Percentiles rank a stretch among this genome's conserved stretches.
Evolutionary conservation across 2,888 invertebrate species (phyloP).

Genomic region (Cerastis leucographa): DNA sequence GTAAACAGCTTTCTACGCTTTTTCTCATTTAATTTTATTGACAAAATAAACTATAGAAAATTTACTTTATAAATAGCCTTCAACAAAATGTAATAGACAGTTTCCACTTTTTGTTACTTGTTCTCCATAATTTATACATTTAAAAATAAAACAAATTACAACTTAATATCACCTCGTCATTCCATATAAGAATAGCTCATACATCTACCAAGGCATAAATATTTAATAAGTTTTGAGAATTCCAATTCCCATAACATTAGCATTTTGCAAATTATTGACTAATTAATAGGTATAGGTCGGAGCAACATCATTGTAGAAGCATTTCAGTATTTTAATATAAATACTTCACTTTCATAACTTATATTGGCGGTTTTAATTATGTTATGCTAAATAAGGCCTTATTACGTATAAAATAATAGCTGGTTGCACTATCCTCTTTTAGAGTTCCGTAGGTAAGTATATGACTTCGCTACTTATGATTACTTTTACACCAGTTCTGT

Average conservation of each 20-base stretch:
- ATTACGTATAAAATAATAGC: constrained; percentile 34
- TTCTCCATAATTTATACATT: constrained; percentile 10
- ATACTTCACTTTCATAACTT: constrained; percentile 38
- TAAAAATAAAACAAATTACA: constrained; percentile 44
- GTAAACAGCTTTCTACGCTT: not conserved
- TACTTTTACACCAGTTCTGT: not conserved
- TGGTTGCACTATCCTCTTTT: constrained; percentile 24
- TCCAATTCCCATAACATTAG: constrained; percentile 50
- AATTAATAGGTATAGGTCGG: constrained; percentile 55
- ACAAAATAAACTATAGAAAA: not conserved
- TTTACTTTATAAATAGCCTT: not conserved
- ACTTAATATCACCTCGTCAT: constrained; percentile 32
- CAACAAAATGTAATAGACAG: not conserved
- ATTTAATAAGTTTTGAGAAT: constrained; percentile 56
- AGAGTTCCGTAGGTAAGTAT: constrained; percentile 19
- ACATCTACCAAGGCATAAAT: constrained; percentile 38
- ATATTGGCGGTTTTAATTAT: constrained; percentile 41
- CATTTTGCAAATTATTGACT: constrained; percentile 62
- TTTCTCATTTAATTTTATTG: not conserved
- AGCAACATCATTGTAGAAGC: constrained; percentile 44
- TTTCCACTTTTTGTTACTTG: constrained; percentile 15
- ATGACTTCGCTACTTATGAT: too few species aligned
- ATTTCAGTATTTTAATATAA: constrained; percentile 58
- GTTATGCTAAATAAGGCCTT: constrained; percentile 45
- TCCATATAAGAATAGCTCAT: constrained; percentile 23